Evolutionary conservation across 2,113 vertebrate species (phyloP).

Genomic region (Capreolus pygargus): DNA sequence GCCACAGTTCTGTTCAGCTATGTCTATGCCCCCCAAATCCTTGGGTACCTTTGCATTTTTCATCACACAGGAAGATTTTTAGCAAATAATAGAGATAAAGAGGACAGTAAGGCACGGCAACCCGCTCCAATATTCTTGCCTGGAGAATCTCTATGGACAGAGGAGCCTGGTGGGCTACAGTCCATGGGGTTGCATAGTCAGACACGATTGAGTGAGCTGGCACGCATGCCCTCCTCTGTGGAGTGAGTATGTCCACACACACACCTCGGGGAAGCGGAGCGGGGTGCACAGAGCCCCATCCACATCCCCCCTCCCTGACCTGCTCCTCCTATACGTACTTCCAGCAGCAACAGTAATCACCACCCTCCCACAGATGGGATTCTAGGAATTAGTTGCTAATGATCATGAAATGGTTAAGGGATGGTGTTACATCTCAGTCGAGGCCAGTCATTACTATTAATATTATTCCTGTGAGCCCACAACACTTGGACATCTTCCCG

Average conservation of each 20-base stretch:
- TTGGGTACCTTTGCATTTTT: not conserved
- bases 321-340: not conserved
- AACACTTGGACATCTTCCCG: not conserved
- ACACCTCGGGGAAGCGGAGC: accelerated
- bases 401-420: not conserved
- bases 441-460: not conserved
- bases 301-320: not conserved
- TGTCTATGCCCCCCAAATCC: not conserved
- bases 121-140: not conserved
- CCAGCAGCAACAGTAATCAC: not conserved
- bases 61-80: not conserved
- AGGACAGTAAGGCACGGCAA: not conserved
- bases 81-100: not conserved
- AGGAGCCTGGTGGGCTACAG: not conserved
- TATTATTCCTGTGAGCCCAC: not conserved
- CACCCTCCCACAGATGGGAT: not conserved
- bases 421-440: too few relatives aligned
- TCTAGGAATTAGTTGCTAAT: not conserved
- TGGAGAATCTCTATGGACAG: not conserved
- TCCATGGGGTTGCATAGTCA: not conserved
- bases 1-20: not conserved
- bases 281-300: not conserved
- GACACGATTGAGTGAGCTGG: not conserved
- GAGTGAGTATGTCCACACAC: accelerated
- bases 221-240: not conserved